A percentile compares a stretch with the other conserved stretches of the same genome.
Conservation (phyloP, 2,797 vertebrate species). For the Jordanella pulchra region DNA sequence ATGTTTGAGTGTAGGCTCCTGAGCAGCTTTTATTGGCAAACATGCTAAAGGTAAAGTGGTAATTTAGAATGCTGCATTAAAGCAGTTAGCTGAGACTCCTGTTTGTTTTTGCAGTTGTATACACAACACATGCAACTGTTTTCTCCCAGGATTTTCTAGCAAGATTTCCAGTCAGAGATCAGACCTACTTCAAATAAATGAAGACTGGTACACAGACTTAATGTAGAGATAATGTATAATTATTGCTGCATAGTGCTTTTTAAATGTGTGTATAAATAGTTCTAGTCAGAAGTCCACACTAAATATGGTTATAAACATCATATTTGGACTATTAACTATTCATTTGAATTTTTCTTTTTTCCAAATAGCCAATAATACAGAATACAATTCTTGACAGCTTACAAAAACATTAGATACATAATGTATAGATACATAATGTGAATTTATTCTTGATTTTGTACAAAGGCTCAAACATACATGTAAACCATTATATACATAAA, state of each 20-base stretch:
- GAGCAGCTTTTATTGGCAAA: slow-evolving; percentile 52
- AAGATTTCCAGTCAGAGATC: slow-evolving; percentile 40
- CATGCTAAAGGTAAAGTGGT: slow-evolving; percentile 48
- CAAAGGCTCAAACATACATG: neutral
- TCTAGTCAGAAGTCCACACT: neutral
- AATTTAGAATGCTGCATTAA: slow-evolving; percentile 45
- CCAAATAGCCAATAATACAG: neutral
- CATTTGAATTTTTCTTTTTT: neutral
- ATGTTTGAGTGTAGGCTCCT: slow-evolving; percentile 37
- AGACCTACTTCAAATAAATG: slow-evolving; percentile 20
- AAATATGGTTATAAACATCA: neutral
- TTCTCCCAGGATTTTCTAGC: slow-evolving; percentile 37
- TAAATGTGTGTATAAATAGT: neutral
- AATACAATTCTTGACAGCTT: neutral
- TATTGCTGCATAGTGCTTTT: neutral
- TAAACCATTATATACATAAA: neutral
- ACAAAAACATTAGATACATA: neutral
- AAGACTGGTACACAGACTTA: neutral
- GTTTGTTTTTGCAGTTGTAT: slow-evolving; percentile 41
- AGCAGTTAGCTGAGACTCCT: slow-evolving; percentile 28
- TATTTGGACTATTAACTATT: neutral
- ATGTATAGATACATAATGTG: too few relatives aligned
- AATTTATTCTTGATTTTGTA: neutral
- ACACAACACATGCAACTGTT: slow-evolving; percentile 20
- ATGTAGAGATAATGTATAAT: neutral